Evolutionary conservation across 2,888 invertebrate species (phyloP).

Genomic region (Petrolisthes cinctipes): DNA sequence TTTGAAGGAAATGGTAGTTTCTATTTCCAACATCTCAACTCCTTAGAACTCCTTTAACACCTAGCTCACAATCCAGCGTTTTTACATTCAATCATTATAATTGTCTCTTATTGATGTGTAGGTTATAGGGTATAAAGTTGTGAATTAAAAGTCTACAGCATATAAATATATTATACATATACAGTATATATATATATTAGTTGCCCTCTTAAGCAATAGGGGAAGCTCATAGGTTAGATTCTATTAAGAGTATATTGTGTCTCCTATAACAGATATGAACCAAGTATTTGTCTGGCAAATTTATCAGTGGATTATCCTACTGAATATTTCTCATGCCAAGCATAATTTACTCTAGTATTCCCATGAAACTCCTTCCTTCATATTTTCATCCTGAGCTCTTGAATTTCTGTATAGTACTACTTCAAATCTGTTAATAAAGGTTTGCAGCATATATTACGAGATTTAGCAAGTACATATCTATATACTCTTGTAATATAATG

Average conservation of each 20-base stretch:
- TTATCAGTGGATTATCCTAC: background rate
- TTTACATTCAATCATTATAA: conserved; percentile 28
- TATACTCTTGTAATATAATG: background rate
- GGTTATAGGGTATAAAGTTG: background rate
- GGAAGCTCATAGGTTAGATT: conserved; percentile 3
- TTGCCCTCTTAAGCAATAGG: conserved; percentile 3
- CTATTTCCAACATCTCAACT: background rate
- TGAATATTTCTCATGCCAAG: background rate
- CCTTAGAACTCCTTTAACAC: background rate
- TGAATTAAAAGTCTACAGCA: conserved; percentile 5
- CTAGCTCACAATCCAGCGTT: conserved; percentile 10
- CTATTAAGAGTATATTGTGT: background rate
- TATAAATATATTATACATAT: background rate
- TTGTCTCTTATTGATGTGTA: conserved; percentile 26
- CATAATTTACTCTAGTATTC: conserved; percentile 6
- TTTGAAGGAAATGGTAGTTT: background rate
- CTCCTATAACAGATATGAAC: background rate
- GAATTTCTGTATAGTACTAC: background rate
- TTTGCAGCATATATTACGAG: conserved; percentile 4
- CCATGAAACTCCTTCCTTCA: conserved; percentile 5
- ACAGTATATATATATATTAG: conserved; percentile 4
- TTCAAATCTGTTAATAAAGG: conserved; percentile 3
- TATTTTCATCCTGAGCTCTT: background rate
- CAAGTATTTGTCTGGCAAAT: conserved; percentile 10
- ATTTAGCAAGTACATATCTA: background rate